Evolutionary conservation across 2,888 invertebrate genomes (phyloP).

Genomic region (Zonitis immaculata): DNA sequence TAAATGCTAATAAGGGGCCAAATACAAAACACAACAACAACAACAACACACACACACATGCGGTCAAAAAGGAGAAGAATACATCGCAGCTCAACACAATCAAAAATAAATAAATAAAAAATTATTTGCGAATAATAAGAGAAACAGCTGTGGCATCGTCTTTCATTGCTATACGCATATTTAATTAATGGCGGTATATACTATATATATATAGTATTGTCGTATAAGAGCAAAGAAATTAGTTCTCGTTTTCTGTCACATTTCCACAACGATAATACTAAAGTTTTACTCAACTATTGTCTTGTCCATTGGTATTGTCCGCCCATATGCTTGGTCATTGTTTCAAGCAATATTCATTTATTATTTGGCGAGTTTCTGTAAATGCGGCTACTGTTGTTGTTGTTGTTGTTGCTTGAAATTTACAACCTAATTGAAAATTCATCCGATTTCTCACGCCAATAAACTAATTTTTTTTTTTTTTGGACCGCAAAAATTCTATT

Average conservation of each 20-base stretch:
- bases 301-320: conserved; percentile 33
- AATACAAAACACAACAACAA: conserved; percentile 21
- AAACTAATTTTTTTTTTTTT: background rate
- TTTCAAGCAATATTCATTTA: conserved; percentile 31
- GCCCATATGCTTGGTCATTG: conserved; percentile 32
- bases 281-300: conserved; percentile 31
- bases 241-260: conserved; percentile 17
- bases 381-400: conserved; percentile 26
- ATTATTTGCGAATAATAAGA: background rate
- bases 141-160: background rate
- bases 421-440: conserved; percentile 16
- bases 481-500: too few relatives aligned
- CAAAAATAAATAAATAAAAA: background rate
- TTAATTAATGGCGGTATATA: conserved; percentile 5
- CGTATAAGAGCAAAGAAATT: conserved; percentile 2
- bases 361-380: conserved; percentile 26
- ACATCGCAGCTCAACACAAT: background rate
- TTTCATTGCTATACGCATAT: conserved; percentile 4
- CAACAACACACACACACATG: conserved; percentile 15
- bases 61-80: conserved; percentile 17
- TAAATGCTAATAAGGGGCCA: conserved; percentile 42
- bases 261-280: conserved; percentile 16
- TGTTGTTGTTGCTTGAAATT: too few relatives aligned
- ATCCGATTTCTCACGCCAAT: conserved; percentile 11
- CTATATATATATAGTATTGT: too few relatives aligned